These are phyloP conservation scores for Anastatus disparis DNA, from an alignment of 1,140 invertebrate species.

Conservation along the genomic window DNA sequence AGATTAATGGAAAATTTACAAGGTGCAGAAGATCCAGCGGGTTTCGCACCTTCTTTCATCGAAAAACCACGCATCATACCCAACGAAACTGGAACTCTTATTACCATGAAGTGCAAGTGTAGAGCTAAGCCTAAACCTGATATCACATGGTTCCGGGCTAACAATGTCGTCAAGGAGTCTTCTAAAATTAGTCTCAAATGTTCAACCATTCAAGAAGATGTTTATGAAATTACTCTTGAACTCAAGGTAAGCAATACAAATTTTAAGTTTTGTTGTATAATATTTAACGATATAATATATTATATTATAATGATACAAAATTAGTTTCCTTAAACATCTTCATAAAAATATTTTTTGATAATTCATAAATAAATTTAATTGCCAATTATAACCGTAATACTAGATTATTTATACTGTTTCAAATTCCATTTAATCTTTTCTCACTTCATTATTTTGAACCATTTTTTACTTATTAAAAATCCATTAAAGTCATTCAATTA, in stretches of 20 bases:
- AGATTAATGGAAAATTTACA: conserved; percentile 62
- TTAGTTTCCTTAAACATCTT: no score
- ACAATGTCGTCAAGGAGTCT: conserved; percentile 84
- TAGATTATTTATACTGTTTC: no score
- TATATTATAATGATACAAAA: no score
- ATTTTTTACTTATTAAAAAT: no score
- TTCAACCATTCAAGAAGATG: conserved; percentile 80
- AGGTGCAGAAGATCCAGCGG: conserved; percentile 89
- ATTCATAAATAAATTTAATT: no score
- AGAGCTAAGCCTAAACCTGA: conserved; percentile 91
- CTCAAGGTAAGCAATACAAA: conserved; percentile 77
- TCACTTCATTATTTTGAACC: no score
- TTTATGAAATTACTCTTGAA: conserved; percentile 89
- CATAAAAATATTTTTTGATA: no score
- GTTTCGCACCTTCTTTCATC: conserved; percentile 93
- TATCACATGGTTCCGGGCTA: conserved; percentile 91
- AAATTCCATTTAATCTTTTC: no score
- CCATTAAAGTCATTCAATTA: no score
- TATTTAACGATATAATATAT: no score
- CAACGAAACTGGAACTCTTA: conserved; percentile 93
- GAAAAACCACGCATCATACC: conserved; percentile 98
- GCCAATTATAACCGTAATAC: no score
- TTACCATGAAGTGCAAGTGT: conserved; percentile 95
- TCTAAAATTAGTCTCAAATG: conserved; percentile 87
- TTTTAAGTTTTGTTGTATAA: no score